These are phyloP conservation scores for Choloepus didactylus DNA, from an alignment of 2,797 vertebrate genomes.

Conservation along the genomic window DNA sequence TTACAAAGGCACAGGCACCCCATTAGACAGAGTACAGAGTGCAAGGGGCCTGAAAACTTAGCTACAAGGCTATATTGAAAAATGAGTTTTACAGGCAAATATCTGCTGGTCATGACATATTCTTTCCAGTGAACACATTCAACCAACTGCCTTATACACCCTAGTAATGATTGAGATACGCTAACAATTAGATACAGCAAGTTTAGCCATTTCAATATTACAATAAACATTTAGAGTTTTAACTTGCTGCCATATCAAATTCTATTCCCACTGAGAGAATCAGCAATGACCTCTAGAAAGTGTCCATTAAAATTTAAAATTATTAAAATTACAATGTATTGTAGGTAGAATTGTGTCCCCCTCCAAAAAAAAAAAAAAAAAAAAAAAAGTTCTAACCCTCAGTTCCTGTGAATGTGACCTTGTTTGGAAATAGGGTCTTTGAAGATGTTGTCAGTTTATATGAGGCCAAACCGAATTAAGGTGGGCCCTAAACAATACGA, in stretches of 20 bases:
- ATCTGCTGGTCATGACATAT: neutral
- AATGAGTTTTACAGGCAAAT: neutral
- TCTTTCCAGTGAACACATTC: neutral
- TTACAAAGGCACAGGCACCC: neutral
- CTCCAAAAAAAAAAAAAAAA: too few relatives aligned
- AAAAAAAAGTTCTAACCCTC: too few relatives aligned
- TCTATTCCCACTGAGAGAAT: neutral
- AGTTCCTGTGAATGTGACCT: too few relatives aligned
- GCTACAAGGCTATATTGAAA: neutral
- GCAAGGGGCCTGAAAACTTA: neutral
- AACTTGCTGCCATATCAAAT: constrained; percentile 12
- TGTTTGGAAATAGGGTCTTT: too few relatives aligned
- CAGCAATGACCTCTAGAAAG: neutral
- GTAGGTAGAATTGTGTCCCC: too few relatives aligned
- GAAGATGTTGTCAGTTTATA: too few relatives aligned
- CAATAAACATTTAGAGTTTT: constrained; percentile 1
- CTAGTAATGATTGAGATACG: neutral
- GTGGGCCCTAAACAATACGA: too few relatives aligned
- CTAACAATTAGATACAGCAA: constrained; percentile 1
- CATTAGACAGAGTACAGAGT: neutral
- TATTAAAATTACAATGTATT: neutral
- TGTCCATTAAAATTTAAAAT: neutral
- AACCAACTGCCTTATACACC: neutral
- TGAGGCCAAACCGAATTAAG: too few relatives aligned
- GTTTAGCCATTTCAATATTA: neutral